A percentile compares a stretch with the other conserved stretches of the same genome.
Conservation (phyloP, 1,140 invertebrate species). For the Zaprionus inermis region DNA sequence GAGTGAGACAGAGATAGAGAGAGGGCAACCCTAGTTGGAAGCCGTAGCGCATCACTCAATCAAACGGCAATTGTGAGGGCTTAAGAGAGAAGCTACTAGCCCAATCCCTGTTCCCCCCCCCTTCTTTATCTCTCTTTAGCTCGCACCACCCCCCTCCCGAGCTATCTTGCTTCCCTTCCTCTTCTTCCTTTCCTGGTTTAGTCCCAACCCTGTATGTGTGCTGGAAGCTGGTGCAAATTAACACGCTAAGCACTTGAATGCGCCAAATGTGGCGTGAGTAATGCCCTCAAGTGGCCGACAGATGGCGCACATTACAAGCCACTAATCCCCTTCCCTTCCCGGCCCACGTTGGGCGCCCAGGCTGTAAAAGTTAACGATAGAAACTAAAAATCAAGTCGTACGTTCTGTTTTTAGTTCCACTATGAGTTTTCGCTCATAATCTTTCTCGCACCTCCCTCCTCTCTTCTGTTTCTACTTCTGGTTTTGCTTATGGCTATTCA, state of each 20-base stretch:
- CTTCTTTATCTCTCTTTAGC: not conserved
- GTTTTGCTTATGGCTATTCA: conserved; percentile 61
- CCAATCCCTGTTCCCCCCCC: not conserved
- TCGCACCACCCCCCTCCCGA: not conserved
- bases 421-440: conserved; percentile 29
- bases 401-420: conserved; percentile 13
- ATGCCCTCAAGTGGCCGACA: conserved; percentile 78
- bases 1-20: conserved; percentile 29
- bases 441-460: not conserved
- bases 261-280: conserved; percentile 80
- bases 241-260: conserved; percentile 81
- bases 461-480: not conserved
- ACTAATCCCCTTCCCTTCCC: conserved; percentile 48
- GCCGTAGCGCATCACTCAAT: conserved; percentile 75
- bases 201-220: not conserved
- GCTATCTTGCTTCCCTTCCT: conserved; percentile 14
- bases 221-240: conserved; percentile 69
- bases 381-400: conserved; percentile 68
- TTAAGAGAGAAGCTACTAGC: conserved; percentile 52
- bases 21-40: conserved; percentile 7
- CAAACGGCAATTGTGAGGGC: conserved; percentile 80
- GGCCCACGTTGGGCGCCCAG: conserved; percentile 19
- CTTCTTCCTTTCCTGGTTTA: conserved; percentile 16
- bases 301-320: conserved; percentile 77
- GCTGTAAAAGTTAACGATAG: conserved; percentile 57